Base-by-base conservation (phyloP, 2,797 vertebrate genomes). In the Phoebastria nigripes region DNA sequence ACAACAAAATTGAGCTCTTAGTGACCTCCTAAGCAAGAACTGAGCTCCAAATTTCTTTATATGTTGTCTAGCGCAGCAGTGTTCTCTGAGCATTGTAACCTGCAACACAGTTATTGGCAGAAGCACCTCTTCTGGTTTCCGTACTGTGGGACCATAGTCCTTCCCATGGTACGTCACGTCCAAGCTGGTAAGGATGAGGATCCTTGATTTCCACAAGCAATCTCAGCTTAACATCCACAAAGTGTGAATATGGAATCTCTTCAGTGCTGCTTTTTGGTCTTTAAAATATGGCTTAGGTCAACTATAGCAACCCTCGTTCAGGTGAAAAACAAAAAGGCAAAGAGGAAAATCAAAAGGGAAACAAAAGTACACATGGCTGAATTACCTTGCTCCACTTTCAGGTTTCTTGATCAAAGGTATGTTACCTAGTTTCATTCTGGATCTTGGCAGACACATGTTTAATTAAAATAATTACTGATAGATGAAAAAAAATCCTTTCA, bases 131-230 rank as follows among this genome's bases (percentile, higher is more conserved):
- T 69, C 62, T 61, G 18, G 3, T 71, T 87, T 74, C 47, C 2
- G 1, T 58, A 15, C 19, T 62, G n/a, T 0, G 2, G n/a, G 39
- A 72, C 26, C 24, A 16, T 20, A 49, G 25, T 42, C 46, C 35
- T 61, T 66, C 37, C 12, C 14, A 25, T 6, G 10, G 16, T 70
- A n/a, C 0, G 0, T 46, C 47, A 42, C 0, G 2, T 25, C 11
- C 21, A 24, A 31, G 26, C 22, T 42, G 12, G 10, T 37, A 65
- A 37, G 37, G 22, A 35, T 37, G 15, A 66, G 41, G 31, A 61
- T 61, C 55, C 59, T 61, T 46, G 28, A 44, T 51, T 49, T 66
- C 47, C 26, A 55, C 37, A 70, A 22, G 18, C 1, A 2, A 61
- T 52, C 29, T 70, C 58, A 88, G 35, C 14, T 70, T 79, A 87